Evolutionary conservation across 2,113 vertebrate genomes (phyloP).

Genomic region (Lepus timidus): DNA sequence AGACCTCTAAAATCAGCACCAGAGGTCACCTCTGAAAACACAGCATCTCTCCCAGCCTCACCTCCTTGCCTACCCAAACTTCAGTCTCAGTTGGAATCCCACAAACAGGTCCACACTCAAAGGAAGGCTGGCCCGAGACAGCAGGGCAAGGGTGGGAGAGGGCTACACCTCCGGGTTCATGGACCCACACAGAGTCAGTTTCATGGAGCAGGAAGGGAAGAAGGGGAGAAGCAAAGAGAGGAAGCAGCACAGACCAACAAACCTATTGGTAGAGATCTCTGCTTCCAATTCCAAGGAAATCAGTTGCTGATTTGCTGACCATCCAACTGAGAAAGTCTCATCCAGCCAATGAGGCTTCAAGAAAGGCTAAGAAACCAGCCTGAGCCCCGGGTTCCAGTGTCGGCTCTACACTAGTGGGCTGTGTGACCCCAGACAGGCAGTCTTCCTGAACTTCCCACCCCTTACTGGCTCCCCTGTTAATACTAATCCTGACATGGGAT

Average conservation of each 20-base stretch:
- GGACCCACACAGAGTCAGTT: background rate
- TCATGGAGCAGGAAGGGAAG: background rate
- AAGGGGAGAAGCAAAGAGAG: background rate
- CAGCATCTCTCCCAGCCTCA: background rate
- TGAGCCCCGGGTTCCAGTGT: background rate
- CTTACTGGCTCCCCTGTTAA: background rate
- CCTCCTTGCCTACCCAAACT: background rate
- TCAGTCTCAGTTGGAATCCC: background rate
- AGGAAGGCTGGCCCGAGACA: background rate
- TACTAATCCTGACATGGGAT: background rate
- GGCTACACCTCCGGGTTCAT: background rate
- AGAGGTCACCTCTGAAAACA: slow-evolving; percentile 74
- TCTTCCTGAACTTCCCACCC: background rate
- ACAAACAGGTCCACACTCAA: slow-evolving; percentile 4
- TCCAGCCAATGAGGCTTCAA: background rate
- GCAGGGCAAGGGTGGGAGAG: background rate
- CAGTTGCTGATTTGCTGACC: background rate
- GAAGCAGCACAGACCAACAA: background rate
- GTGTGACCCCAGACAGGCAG: background rate
- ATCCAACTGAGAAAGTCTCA: slow-evolving; percentile 23
- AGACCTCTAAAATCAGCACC: slow-evolving; percentile 44
- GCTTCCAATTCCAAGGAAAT: background rate
- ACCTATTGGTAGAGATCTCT: background rate
- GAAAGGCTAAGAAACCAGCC: slow-evolving; percentile 6
- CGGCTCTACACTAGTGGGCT: background rate